Evolutionary conservation across 2,888 invertebrate species (phyloP).

Genomic region (Prosapia bicincta): DNA sequence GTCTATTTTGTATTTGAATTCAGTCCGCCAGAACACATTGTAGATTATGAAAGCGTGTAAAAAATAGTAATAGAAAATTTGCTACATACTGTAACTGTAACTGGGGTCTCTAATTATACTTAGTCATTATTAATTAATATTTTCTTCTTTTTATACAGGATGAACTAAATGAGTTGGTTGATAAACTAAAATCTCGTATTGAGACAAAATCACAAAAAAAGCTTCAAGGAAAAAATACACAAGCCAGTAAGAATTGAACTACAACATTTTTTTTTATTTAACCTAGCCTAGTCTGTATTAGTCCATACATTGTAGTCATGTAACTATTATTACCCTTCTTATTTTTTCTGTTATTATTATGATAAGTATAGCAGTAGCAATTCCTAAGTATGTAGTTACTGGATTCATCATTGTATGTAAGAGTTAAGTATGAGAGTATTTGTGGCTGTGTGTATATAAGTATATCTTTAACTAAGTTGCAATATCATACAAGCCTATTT

Average conservation of each 20-base stretch:
- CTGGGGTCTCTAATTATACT: no score
- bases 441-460: neutral
- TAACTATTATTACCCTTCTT: neutral
- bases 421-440: neutral
- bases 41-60: no score
- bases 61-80: no score
- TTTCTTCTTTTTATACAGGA: conserved; percentile 42
- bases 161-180: conserved; percentile 50
- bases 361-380: neutral
- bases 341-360: neutral
- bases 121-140: no score
- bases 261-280: conserved; percentile 8
- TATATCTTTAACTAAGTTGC: no score
- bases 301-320: neutral
- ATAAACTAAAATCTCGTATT: conserved; percentile 49
- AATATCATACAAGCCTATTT: no score
- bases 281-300: neutral
- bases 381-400: neutral
- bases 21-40: no score
- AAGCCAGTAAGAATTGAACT: conserved; percentile 16
- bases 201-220: conserved; percentile 50
- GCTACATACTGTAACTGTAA: no score
- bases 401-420: neutral
- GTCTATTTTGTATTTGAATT: no score
- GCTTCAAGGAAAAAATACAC: conserved; percentile 15